Conservation (phyloP, 64 coral and sea anemone genomes). For the Pachyseris speciosa region DNA sequence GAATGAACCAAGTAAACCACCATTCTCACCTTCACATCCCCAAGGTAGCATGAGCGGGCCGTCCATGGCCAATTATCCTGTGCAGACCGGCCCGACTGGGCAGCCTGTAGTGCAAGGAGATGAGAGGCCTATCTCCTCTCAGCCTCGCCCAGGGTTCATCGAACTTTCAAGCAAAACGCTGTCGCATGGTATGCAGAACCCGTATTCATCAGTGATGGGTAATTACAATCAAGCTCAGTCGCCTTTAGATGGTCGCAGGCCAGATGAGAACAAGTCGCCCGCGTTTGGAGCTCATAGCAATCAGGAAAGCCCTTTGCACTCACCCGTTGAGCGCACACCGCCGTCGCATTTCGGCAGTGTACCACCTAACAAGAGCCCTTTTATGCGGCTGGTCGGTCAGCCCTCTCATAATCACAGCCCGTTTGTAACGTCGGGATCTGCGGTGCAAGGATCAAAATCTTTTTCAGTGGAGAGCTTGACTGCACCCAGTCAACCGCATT, state of each 20-base stretch:
- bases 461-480: conserved; percentile 96
- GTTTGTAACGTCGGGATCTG: conserved; percentile 22
- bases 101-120: conserved; percentile 19
- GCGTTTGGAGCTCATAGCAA: conserved; percentile 47
- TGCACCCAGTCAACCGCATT: conserved; percentile 77
- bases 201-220: conserved; percentile 53
- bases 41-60: conserved; percentile 58
- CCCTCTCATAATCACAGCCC: conserved; percentile 39
- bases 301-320: conserved; percentile 71
- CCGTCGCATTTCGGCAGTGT: conserved; percentile 39
- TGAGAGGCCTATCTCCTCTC: conserved; percentile 47
- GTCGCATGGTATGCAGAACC: conserved; percentile 62
- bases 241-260: conserved; percentile 47
- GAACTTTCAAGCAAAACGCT: conserved; percentile 71
- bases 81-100: conserved; percentile 2
- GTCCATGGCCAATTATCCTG: not conserved
- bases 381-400: conserved; percentile 67
- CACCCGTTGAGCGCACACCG: conserved; percentile 58
- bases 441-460: conserved; percentile 56
- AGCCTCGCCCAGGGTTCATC: conserved; percentile 65
- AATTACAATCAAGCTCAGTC: conserved; percentile 41
- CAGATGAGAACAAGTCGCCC: conserved; percentile 58
- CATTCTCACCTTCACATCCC: conserved; percentile 88
- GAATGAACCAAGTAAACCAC: conserved; percentile 77
- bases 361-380: conserved; percentile 84